Evolutionary conservation across 2,113 vertebrate species (phyloP).

Genomic region (Xiphorhynchus elegans): DNA sequence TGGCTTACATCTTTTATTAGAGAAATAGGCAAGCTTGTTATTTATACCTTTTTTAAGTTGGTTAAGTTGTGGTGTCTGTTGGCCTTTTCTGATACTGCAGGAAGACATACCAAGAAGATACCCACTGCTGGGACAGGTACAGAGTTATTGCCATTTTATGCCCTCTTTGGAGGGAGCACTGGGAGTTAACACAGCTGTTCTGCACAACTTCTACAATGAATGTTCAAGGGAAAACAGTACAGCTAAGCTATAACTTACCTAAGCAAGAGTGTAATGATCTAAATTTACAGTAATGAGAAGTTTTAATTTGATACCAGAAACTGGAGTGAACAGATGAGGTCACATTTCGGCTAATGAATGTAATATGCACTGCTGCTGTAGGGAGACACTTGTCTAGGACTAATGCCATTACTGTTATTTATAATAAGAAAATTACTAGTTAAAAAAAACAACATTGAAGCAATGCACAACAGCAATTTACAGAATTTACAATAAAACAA

Average conservation of each 20-base stretch:
- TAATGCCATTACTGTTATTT: neutral
- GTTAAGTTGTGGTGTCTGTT: neutral
- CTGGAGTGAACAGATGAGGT: neutral
- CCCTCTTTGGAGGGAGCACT: neutral
- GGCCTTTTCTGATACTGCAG: neutral
- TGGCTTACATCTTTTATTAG: neutral
- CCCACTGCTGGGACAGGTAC: neutral
- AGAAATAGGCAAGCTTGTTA: neutral
- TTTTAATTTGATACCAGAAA: slow-evolving; percentile 28
- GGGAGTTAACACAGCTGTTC: neutral
- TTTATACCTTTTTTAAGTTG: neutral
- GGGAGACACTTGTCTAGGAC: neutral
- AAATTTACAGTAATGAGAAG: neutral
- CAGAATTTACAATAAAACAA: neutral
- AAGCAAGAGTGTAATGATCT: neutral
- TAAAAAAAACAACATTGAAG: neutral
- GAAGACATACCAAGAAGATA: neutral
- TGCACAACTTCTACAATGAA: neutral
- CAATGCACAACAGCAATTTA: neutral
- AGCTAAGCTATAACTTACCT: neutral
- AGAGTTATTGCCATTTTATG: neutral
- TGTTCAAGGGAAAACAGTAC: neutral
- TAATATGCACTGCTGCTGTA: neutral
- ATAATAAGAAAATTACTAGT: neutral
- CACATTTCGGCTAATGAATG: neutral